A percentile compares a stretch with the other conserved stretches of the same genome.
Conservation (phyloP, 2,113 vertebrate species). For the Calyptommatus sinebrachiatus region DNA sequence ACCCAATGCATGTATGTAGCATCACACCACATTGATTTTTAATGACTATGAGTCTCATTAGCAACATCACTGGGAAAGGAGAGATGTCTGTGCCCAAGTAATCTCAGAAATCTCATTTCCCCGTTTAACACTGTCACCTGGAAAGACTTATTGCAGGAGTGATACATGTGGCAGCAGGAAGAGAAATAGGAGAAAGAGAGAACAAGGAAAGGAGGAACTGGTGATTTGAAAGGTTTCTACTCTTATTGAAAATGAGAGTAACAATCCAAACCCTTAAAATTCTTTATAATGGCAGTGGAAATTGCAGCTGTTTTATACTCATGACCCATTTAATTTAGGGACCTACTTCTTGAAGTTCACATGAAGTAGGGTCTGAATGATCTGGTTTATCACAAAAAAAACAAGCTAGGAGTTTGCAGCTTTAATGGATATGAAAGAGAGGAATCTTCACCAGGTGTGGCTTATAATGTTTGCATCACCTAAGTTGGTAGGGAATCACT, state of each 20-base stretch:
- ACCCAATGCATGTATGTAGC: neutral
- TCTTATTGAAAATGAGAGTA: neutral
- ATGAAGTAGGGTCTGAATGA: no score
- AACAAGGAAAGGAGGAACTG: neutral
- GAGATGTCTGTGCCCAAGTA: neutral
- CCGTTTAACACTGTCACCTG: constrained; percentile 33
- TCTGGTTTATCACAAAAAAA: no score
- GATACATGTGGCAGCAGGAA: constrained; percentile 33
- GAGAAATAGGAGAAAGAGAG: constrained; percentile 10
- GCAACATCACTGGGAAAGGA: constrained; percentile 22
- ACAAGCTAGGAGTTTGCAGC: no score
- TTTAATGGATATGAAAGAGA: no score
- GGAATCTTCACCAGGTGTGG: no score
- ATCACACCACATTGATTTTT: constrained; percentile 34
- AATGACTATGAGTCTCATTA: constrained; percentile 35
- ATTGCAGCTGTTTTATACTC: neutral
- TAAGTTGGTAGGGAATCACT: no score
- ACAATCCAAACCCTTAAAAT: neutral
- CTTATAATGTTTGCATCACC: no score
- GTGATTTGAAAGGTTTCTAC: neutral
- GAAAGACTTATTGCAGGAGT: constrained; percentile 28
- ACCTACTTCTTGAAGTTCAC: no score
- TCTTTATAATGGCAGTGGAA: no score
- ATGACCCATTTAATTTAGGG: neutral
- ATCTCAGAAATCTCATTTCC: constrained; percentile 21